Percentiles rank a stretch among this genome's conserved stretches.
phyloP scores from a whole-genome alignment of 2,797 vertebrate species.

The Tamandua tetradactyla region DNA sequence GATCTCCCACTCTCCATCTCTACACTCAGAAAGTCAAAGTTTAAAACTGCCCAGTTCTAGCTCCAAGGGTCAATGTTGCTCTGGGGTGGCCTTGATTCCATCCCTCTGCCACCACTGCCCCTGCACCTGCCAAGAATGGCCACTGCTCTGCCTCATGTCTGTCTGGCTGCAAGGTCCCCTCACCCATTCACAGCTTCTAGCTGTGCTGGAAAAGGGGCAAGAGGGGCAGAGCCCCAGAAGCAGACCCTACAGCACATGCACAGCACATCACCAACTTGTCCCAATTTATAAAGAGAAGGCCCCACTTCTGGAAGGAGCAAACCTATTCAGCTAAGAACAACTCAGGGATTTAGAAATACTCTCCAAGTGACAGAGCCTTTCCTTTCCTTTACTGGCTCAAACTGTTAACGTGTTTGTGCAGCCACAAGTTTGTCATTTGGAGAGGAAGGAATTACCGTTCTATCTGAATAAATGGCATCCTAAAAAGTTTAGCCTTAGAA shows the following conservation, averaged over 20 bases:
- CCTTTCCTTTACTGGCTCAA: not conserved
- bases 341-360: not conserved
- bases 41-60: not conserved
- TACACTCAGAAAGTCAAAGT: not conserved
- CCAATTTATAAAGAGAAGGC: not conserved
- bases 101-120: too few species aligned
- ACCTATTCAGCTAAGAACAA: not conserved
- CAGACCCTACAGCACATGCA: not conserved
- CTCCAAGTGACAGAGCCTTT: not conserved
- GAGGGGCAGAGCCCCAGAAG: not conserved
- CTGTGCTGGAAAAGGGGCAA: not conserved
- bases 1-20: not conserved
- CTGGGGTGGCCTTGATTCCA: not conserved
- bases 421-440: not conserved
- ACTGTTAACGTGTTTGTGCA: not conserved
- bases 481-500: not conserved
- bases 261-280: not conserved
- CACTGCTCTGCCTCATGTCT: not conserved
- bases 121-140: not conserved
- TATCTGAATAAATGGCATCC: not conserved
- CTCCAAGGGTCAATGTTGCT: not conserved
- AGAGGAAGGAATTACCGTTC: not conserved
- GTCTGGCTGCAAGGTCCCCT: not conserved
- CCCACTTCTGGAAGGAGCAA: constrained; percentile 14
- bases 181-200: not conserved